These are phyloP conservation scores for Apostichopus japonicus DNA, from an alignment of 35 echinoderm and acorn worm species.

Conservation along the genomic window DNA sequence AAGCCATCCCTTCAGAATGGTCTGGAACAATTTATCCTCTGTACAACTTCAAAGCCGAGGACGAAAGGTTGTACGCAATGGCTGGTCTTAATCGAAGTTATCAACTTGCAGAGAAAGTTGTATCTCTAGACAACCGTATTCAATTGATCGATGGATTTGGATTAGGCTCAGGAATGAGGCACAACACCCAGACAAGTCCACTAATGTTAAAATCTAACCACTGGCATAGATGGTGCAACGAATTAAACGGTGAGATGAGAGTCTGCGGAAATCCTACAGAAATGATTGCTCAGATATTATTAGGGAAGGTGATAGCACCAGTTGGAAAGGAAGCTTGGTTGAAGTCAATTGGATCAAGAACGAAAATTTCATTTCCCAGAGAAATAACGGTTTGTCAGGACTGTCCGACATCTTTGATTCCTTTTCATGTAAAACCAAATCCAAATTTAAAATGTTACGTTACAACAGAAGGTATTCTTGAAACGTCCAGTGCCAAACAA, in stretches of 20 bases:
- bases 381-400: background rate
- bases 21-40: background rate
- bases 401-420: background rate
- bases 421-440: conserved; percentile 5
- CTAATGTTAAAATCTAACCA: conserved; percentile 5
- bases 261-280: conserved; percentile 12
- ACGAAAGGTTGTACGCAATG: background rate
- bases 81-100: background rate
- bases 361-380: background rate
- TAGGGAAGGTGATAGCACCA: background rate
- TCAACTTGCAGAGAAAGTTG: background rate
- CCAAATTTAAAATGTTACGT: conserved; percentile 8
- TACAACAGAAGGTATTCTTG: background rate
- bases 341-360: background rate
- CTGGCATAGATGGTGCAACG: conserved; percentile 24
- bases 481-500: background rate
- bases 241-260: background rate
- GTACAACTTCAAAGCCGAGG: background rate
- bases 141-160: background rate
- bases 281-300: conserved; percentile 28
- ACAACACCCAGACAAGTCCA: background rate
- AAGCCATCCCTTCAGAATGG: background rate
- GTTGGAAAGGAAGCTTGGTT: conserved; percentile 1
- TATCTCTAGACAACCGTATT: background rate
- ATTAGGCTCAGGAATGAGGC: conserved; percentile 9